Base-by-base conservation (phyloP, 1,140 invertebrate genomes). In the Melipona quadrifasciata region DNA sequence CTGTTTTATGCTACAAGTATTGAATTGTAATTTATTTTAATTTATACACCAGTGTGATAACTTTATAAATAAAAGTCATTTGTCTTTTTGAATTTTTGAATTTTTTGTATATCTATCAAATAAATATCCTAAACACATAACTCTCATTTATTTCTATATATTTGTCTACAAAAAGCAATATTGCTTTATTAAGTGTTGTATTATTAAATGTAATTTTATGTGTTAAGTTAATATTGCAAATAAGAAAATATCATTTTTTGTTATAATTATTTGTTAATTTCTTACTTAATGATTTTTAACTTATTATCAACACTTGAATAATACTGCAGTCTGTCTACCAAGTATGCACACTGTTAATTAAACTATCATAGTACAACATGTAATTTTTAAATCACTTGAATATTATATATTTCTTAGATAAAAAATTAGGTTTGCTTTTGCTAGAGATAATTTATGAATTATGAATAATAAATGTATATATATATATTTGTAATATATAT, bases 1-100 rank as follows among this genome's bases (percentile, higher is more conserved):
- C 91, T 91, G 68, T 74, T 86, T 79, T 47, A 51, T 82, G 11
- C 72, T 74, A 14, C 39, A 64, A 34, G 31, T 21, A 82, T 55
- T 65, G 34, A 61, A 73, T 75, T 55, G 11, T 34, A 67, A 51
- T 51, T 71, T n/a, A 53, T 47, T 17, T 39, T 21, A 31, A 61
- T 61, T 17, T 51, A 51, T 14, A 68, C 6, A 34, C 34, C 17
- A 39, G 24, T 19, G 34, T 68, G 11, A 31, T 11, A 24, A 31
- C 24, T 47, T 47, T 47, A 47, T 47, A 47, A 47, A 47, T 6
- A 55, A 68, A 68, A 55, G 21, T 34, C 31, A 67, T 67, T 11
- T 2, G 2, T 39, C 21, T 70, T 39, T 3, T 39, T 39, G 1
- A n/a, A n/a, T n/a, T n/a, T n/a, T n/a, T 39, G 24, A 51, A 71